Conservation (phyloP, 2,113 vertebrate genomes). For the Solea solea region DNA sequence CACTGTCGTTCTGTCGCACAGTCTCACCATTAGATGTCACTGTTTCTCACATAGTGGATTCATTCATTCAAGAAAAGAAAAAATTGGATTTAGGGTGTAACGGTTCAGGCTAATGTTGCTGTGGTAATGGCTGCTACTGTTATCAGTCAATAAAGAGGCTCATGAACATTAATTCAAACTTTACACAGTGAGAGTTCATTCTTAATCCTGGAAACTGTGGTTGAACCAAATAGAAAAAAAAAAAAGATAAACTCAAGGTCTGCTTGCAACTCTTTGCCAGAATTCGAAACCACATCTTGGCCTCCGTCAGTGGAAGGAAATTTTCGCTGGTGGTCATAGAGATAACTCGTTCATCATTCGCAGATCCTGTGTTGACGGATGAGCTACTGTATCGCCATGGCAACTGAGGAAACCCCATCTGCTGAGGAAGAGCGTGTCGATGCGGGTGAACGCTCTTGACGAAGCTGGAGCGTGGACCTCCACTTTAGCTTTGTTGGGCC, state of each 20-base stretch:
- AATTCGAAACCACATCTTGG: background rate
- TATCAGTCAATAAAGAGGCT: background rate
- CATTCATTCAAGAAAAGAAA: no score
- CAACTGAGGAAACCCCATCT: background rate
- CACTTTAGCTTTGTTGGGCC: no score
- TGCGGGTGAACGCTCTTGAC: background rate
- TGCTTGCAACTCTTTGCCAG: background rate
- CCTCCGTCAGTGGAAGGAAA: background rate
- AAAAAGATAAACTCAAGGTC: background rate
- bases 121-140: conserved; percentile 2
- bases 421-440: background rate
- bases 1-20: no score
- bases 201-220: background rate
- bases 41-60: no score
- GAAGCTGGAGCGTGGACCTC: background rate
- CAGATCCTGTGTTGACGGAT: background rate
- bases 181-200: background rate
- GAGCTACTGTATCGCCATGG: background rate
- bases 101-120: background rate
- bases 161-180: background rate
- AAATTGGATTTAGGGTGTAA: background rate
- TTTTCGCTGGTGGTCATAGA: background rate
- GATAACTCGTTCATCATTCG: background rate
- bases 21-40: no score
- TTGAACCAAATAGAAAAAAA: background rate